Evolutionary conservation across 2,888 invertebrate species (phyloP).

Genomic region (Julus scandinavius): DNA sequence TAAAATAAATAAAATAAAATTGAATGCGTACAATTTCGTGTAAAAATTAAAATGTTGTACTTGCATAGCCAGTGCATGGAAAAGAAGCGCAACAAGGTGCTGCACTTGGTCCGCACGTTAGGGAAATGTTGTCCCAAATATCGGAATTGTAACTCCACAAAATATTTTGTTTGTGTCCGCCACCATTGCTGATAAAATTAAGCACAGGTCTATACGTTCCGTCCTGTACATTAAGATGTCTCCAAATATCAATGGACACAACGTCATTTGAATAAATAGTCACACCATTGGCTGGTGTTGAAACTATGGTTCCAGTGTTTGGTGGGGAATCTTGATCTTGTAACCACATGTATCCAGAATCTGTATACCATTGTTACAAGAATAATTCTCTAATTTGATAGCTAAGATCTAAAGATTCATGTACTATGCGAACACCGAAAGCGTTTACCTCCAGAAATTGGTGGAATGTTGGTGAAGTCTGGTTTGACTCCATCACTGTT

Average conservation of each 20-base stretch:
- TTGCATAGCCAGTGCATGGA: constrained; percentile 29
- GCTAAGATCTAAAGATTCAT: background rate
- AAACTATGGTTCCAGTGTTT: constrained; percentile 19
- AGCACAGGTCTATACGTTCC: background rate
- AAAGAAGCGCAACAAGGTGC: background rate
- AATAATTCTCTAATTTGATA: background rate
- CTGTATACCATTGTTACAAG: background rate
- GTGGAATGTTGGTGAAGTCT: background rate
- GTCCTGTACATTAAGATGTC: background rate
- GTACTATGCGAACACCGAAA: background rate
- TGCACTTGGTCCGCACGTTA: background rate
- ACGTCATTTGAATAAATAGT: background rate
- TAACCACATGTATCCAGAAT: background rate
- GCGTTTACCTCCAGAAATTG: background rate
- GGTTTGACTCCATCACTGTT: background rate
- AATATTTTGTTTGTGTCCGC: constrained; percentile 16
- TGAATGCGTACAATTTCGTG: no score
- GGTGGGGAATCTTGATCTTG: constrained; percentile 20
- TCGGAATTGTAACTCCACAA: background rate
- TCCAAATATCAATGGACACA: background rate
- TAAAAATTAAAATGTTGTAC: background rate
- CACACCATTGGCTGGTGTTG: background rate
- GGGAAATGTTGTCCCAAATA: background rate
- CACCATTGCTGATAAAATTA: constrained; percentile 16
- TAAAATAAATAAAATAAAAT: background rate